These are phyloP conservation scores for Odontomyia ornata DNA, from an alignment of 2,888 invertebrate species.

Conservation along the genomic window DNA sequence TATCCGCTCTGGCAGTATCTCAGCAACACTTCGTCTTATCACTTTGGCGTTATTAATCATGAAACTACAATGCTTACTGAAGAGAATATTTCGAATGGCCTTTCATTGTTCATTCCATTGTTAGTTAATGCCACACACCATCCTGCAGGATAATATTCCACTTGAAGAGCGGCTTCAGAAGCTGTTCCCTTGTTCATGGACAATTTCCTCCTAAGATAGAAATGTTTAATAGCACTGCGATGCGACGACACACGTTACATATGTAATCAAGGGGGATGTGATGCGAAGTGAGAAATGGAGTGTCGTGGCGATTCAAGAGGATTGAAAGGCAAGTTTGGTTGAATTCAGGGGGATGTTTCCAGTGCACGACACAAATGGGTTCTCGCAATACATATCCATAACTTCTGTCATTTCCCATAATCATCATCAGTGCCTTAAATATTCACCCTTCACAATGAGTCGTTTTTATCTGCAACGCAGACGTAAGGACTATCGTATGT, in stretches of 20 bases:
- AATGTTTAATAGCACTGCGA: slow-evolving; percentile 40
- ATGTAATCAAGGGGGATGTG: slow-evolving; percentile 13
- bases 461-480: slow-evolving; percentile 27
- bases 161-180: slow-evolving; percentile 29
- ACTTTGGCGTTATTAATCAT: slow-evolving; percentile 41
- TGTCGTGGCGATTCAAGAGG: slow-evolving; percentile 25
- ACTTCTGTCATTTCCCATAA: slow-evolving; percentile 44
- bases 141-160: slow-evolving; percentile 36
- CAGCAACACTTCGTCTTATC: slow-evolving; percentile 34
- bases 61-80: slow-evolving; percentile 34
- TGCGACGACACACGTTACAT: slow-evolving; percentile 31
- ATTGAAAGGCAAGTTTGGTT: slow-evolving; percentile 1
- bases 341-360: slow-evolving; percentile 18
- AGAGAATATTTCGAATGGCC: slow-evolving; percentile 41
- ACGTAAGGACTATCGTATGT: background rate
- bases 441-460: slow-evolving; percentile 26
- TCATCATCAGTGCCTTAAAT: slow-evolving; percentile 32
- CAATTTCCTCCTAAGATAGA: slow-evolving; percentile 42
- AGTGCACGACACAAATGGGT: slow-evolving; percentile 29
- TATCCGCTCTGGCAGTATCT: slow-evolving; percentile 2
- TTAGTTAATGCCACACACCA: slow-evolving; percentile 40
- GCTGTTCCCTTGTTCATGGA: slow-evolving; percentile 36
- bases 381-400: slow-evolving; percentile 29
- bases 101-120: slow-evolving; percentile 36
- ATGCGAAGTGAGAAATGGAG: slow-evolving; percentile 20